A percentile compares a stretch with the other conserved stretches of the same genome.
phyloP scores from a whole-genome alignment of 2,888 invertebrate genomes.

The Frankliniella fusca region DNA sequence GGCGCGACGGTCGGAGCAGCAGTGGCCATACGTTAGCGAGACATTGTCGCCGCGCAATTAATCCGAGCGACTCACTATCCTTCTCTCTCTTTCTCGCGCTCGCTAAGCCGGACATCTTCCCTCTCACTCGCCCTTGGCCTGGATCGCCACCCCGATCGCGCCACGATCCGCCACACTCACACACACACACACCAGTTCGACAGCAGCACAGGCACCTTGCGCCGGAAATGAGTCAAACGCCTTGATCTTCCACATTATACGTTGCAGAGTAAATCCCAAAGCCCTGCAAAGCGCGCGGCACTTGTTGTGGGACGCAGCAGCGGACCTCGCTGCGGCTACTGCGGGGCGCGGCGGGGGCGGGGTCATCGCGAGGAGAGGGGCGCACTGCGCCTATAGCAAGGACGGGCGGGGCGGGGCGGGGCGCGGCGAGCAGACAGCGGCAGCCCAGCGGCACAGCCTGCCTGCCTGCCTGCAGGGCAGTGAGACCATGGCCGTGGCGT shows the following conservation, averaged over 20 bases:
- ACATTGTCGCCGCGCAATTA: conserved; percentile 12
- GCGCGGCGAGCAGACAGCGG: neutral
- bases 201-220: neutral
- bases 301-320: neutral
- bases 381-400: no score
- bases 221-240: neutral
- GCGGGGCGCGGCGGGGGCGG: neutral
- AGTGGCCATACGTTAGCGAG: neutral
- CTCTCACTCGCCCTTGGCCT: conserved; percentile 13
- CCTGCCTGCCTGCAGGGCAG: no score
- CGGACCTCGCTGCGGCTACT: neutral
- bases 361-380: neutral
- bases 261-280: neutral
- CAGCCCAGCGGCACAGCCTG: neutral
- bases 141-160: neutral
- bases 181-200: neutral
- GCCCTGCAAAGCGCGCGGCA: neutral
- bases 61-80: neutral
- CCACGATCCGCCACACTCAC: no score
- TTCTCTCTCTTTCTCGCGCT: neutral
- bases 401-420: no score
- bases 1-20: neutral
- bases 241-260: neutral
- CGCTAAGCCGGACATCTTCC: neutral
- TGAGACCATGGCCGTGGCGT: neutral